phyloP scores from a whole-genome alignment of 2,797 vertebrate genomes.

The Carcharodon carcharias region DNA sequence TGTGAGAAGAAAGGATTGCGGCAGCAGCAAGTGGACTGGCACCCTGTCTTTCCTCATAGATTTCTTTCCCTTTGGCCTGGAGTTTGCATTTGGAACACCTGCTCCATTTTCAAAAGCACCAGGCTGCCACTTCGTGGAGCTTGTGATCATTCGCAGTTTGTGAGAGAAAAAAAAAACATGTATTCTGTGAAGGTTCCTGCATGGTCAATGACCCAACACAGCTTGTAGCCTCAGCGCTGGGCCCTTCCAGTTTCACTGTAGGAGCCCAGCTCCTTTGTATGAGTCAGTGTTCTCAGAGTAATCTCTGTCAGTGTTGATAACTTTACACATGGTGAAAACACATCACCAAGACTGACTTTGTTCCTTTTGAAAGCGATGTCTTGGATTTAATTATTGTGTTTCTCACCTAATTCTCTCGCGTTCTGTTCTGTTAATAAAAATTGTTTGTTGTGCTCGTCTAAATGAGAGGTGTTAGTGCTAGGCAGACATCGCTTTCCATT shows the following conservation, averaged over 20 bases:
- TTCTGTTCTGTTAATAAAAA: background rate
- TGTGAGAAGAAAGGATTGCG: background rate
- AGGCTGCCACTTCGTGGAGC: background rate
- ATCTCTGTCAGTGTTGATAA: background rate
- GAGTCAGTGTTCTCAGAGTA: background rate
- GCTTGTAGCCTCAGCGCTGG: background rate
- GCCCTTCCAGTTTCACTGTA: background rate
- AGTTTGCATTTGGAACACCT: background rate
- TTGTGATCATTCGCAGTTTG: background rate
- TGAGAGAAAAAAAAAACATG: background rate
- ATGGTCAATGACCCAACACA: background rate
- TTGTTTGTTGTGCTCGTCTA: background rate
- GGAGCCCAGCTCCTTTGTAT: background rate
- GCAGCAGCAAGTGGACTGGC: background rate
- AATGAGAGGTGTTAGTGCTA: background rate
- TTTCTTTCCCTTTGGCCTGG: background rate
- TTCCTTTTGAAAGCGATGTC: background rate
- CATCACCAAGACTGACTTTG: background rate
- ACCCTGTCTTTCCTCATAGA: background rate
- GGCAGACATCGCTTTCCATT: background rate
- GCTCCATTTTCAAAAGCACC: background rate
- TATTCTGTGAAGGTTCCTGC: background rate
- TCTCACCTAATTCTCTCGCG: background rate
- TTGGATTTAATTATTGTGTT: background rate
- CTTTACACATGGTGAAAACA: background rate